Evolutionary conservation across 2,888 invertebrate genomes (phyloP), one percentile per base, ranked within the genome.

Genomic region (Pocota personata): DNA sequence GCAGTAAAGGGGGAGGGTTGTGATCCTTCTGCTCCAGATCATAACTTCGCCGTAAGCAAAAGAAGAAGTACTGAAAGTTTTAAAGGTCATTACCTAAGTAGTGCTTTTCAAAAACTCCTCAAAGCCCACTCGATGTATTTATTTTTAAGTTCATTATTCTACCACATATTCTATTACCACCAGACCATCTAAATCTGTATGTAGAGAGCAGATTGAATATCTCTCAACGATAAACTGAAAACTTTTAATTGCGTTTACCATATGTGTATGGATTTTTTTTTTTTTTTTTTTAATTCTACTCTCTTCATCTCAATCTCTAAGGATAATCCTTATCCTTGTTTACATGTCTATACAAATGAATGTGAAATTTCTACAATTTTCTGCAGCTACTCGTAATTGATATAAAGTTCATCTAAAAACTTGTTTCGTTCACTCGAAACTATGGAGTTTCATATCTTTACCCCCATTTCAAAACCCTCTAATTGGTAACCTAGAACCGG

Each of bases 201-300:
- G 1, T 6, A 12, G 32, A 30, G 10, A 77, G 12, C 52, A 77
- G 40, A 82, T 76, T 76, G 60, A 76, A 76, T 82, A 62, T 62
- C 37, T 30, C 32, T 76, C 76, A 75, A 48, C 60, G 30, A 37
- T 55, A 69, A 69, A 57, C 37, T 55, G 14, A 12, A 82, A 82
- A 82, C 82, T 82, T 82, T 82, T 82, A 77, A 82, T 82, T 82
- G 82, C 76, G 66, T 82, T 76, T 24, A 37, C 60, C 60, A 55
- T 48, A 14, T 55, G 14, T 40, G 14, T 62, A 3, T 7, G 21
- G 32, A 10, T 35, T 12, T 30, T 50, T 58, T 55, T 30, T 21
- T 24, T 52, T 50, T 35, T 30, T 58, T 5, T 35, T 5, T 19
- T 14, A 48, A n/a, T n/a, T n/a, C n/a, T n/a, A n/a, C n/a, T n/a